Base-by-base conservation (phyloP, 1,140 invertebrate genomes). In the Ostrea denselamellosa region DNA sequence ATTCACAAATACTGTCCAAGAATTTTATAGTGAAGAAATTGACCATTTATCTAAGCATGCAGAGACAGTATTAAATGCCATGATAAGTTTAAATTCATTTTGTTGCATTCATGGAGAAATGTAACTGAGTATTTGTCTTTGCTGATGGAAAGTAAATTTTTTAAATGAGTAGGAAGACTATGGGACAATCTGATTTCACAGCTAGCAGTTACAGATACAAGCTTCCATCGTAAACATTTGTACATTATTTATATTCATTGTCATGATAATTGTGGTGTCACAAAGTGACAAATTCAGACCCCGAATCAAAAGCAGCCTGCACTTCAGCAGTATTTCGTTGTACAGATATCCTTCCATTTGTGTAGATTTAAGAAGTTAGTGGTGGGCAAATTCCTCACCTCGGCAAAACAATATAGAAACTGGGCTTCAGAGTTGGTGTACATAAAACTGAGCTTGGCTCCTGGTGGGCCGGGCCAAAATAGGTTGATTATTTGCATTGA, bases 191-290 rank as follows among this genome's bases (percentile, higher is more conserved):
- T 9, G 8, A 28, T 34, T 14, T 25, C 9, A 62, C 1, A 17
- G 12, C 56, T 28, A 71, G 25, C 68, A 4, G 68, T 28, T 28
- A 77, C 25, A 25, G 68, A 77, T 77, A 25, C 8, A 77, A 12
- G 68, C 68, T 77, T 28, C 28, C 68, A 12, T 28, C 22, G 2
- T 25, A 12, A 77, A 77, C 68, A 77, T 77, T 34, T 77, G 68
- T 77, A 77, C 68, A 77, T 34, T 77, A 77, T 77, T 77, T 77
- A 77, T 77, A 77, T 77, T 77, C 68, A 77, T 25, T 28, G 68
- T 34, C 28, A 34, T 77, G 22, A 28, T 77, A 28, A 77, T 9
- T 77, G 68, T 77, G 8, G 25, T 77, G 68, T 77, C 68, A 77
- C 68, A 77, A 77, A 77, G 68, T 77, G 68, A 77, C 68, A 28